phyloP scores from a whole-genome alignment of 2,888 invertebrate genomes.

The Metalampra italica region DNA sequence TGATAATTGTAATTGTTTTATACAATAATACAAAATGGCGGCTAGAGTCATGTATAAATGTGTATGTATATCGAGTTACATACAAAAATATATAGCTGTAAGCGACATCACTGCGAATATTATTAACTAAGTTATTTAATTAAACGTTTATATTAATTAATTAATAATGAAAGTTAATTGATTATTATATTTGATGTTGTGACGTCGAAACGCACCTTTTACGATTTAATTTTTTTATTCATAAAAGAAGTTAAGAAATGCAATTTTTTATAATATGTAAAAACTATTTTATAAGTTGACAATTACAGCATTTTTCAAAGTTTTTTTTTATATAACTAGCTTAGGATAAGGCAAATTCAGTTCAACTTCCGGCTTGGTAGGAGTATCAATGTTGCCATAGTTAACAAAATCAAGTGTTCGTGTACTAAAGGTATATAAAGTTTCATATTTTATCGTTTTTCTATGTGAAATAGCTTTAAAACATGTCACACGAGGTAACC shows the following conservation, averaged over 20 bases:
- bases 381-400: constrained; percentile 67
- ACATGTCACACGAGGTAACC: constrained; percentile 69
- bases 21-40: constrained; percentile 28
- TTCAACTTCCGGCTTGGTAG: constrained; percentile 33
- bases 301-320: constrained; percentile 40
- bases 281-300: constrained; percentile 34
- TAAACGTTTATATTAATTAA: constrained; percentile 34
- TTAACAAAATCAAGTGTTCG: constrained; percentile 50
- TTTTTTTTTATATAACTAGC: constrained; percentile 39
- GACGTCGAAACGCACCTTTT: constrained; percentile 59
- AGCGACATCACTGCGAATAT: constrained; percentile 70
- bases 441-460: constrained; percentile 28
- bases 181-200: constrained; percentile 52
- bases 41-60: constrained; percentile 22
- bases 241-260: constrained; percentile 27
- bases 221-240: constrained; percentile 34
- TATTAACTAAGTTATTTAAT: constrained; percentile 63
- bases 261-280: constrained; percentile 43
- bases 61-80: constrained; percentile 42
- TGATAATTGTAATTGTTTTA: background rate
- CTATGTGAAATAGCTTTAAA: constrained; percentile 66
- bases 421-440: constrained; percentile 33
- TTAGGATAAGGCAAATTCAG: constrained; percentile 52
- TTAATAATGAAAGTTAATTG: constrained; percentile 21
- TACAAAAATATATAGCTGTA: constrained; percentile 41